Evolutionary conservation across 2,113 vertebrate genomes (phyloP).

Genomic region (Gavia stellata): DNA sequence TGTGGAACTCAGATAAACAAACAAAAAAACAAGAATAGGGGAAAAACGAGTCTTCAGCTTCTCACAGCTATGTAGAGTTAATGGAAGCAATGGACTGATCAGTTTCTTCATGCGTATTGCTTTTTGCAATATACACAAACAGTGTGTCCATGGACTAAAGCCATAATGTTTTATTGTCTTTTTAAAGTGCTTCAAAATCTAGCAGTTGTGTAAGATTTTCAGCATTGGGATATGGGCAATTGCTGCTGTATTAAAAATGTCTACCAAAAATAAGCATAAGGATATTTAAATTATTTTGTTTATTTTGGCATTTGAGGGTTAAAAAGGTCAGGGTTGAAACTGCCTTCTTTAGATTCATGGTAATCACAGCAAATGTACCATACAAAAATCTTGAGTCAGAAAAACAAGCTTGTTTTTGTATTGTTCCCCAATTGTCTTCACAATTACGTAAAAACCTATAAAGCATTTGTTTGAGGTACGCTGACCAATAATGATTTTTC

Average conservation of each 20-base stretch:
- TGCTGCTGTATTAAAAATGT: background rate
- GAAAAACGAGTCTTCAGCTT: slow-evolving; percentile 29
- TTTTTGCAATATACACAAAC: slow-evolving; percentile 39
- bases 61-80: background rate
- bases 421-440: background rate
- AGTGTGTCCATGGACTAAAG: background rate
- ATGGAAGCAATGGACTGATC: background rate
- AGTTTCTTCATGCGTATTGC: background rate
- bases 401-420: slow-evolving; percentile 31
- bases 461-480: background rate
- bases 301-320: background rate
- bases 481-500: slow-evolving; percentile 12
- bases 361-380: slow-evolving; percentile 14
- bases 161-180: slow-evolving; percentile 32
- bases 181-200: slow-evolving; percentile 21
- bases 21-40: background rate
- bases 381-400: background rate
- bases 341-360: slow-evolving; percentile 34
- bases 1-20: background rate
- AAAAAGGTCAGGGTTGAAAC: slow-evolving; percentile 14
- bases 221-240: background rate
- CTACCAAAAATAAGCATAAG: background rate
- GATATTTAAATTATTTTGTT: background rate
- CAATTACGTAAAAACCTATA: background rate
- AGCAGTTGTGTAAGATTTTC: slow-evolving; percentile 27